Percentiles rank a stretch among this genome's conserved stretches.
phyloP scores from a whole-genome alignment of 2,888 invertebrate species.

The Mayetiola destructor region DNA sequence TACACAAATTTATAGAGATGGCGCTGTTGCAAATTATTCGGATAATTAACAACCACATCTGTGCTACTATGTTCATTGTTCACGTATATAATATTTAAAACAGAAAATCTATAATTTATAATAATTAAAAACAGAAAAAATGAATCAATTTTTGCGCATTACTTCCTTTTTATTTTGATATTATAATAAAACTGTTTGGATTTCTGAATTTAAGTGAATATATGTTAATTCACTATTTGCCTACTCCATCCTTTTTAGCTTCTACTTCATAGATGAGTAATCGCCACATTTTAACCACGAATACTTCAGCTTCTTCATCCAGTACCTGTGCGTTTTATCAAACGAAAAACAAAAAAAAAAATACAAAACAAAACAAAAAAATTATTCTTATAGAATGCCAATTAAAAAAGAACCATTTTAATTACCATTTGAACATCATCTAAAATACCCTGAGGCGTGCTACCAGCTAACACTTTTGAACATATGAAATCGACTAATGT shows the following conservation, averaged over 20 bases:
- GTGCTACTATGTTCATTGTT: too few species aligned
- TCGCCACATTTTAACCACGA: conserved; percentile 99
- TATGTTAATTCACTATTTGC: conserved; percentile 44
- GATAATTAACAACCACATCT: too few species aligned
- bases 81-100: too few species aligned
- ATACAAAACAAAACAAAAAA: not conserved
- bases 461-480: conserved; percentile 89
- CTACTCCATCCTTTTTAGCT: conserved; percentile 88
- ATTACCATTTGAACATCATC: conserved; percentile 97
- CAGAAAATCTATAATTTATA: too few species aligned
- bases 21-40: too few species aligned
- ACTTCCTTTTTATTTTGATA: too few species aligned
- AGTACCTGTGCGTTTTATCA: conserved; percentile 55
- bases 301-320: conserved; percentile 99
- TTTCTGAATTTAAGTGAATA: too few species aligned
- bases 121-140: too few species aligned
- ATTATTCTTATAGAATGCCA: not conserved
- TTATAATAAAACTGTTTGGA: too few species aligned
- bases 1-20: too few species aligned
- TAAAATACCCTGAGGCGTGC: conserved; percentile 84
- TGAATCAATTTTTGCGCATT: too few species aligned
- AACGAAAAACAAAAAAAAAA: conserved; percentile 20
- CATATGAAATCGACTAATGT: conserved; percentile 99
- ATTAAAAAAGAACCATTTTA: conserved; percentile 14
- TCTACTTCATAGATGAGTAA: conserved; percentile 98